These are phyloP conservation scores for Dynastes hyllus DNA, from an alignment of 2,888 invertebrate species.

Conservation along the genomic window DNA sequence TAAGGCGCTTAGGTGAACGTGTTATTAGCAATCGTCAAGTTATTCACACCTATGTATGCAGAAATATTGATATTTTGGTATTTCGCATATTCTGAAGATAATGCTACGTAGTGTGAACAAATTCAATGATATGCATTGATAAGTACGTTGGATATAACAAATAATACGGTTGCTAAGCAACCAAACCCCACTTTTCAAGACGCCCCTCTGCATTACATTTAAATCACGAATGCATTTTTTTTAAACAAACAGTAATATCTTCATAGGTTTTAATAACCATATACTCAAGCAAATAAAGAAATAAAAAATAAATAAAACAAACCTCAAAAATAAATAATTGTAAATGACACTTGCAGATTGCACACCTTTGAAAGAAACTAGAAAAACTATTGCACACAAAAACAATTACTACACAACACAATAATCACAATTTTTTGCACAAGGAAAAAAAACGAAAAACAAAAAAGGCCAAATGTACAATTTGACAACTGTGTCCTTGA, in stretches of 20 bases:
- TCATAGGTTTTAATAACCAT: background rate
- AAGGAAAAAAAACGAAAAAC: conserved; percentile 55
- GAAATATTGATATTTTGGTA: background rate
- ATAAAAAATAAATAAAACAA: conserved; percentile 29
- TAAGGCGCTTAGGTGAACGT: background rate
- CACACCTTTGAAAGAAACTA: conserved; percentile 4
- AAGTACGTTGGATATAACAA: background rate
- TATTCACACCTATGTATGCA: background rate
- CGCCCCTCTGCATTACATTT: conserved; percentile 19
- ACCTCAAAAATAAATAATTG: conserved; percentile 18
- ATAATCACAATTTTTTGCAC: conserved; percentile 48
- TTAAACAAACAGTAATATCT: background rate
- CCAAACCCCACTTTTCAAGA: conserved; percentile 25
- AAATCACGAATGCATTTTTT: background rate
- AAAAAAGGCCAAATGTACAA: conserved; percentile 46
- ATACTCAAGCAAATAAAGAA: conserved; percentile 18
- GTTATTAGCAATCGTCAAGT: background rate
- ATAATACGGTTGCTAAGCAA: conserved; percentile 34
- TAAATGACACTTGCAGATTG: conserved; percentile 18
- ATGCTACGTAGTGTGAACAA: background rate
- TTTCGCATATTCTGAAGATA: conserved; percentile 9
- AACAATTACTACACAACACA: conserved; percentile 51
- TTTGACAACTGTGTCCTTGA: conserved; percentile 67
- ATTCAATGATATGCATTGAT: conserved; percentile 3
- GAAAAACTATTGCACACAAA: conserved; percentile 35